Base-by-base conservation (phyloP, 1,140 invertebrate genomes). In the Bombus pyrosoma region DNA sequence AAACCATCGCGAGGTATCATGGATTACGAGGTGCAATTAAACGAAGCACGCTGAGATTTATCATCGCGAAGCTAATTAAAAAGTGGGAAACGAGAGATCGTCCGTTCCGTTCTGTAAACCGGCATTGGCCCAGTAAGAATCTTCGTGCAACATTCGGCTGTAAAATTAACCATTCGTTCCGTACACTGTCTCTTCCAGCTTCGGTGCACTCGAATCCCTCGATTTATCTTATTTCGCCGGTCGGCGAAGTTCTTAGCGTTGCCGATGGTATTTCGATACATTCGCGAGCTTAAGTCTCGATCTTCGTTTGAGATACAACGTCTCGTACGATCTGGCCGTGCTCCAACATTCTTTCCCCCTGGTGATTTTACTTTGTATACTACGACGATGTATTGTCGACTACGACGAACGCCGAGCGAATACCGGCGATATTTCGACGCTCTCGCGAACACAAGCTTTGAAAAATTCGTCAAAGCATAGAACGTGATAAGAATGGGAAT, bases 71-170 rank as follows among this genome's bases (percentile, higher is more conserved):
- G 91, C 87, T 90, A 94, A 94, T 94, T 93, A 79, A 94, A 93
- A 94, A 93, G 93, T 93, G 93, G 93, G 93, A 94, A 94, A 94
- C 88, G 92, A 93, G 93, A 93, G 93, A 91, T 90, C 90, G 84
- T 81, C 89, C 93, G 93, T 94, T 94, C 93, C 93, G 93, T 94
- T 94, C 93, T 94, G 93, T 93, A 94, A 94, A 94, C 82, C 77
- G 62, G 83, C 83, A 75, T 89, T 83, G 81, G 87, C 84, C 81
- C 84, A 57, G 79, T 83, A 89, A 80, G 68, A 62, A 89, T 84
- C 81, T 69, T 53, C 83, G 80, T 59, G 85, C 72, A 86, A 89
- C 88, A 89, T 89, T 89, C 87, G 87, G 84, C 84, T 89, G 87
- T 80, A 74, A 81, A 85, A 85, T 85, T 78, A 53, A 15, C 43